Percentiles rank a stretch among this genome's conserved stretches.
Conservation (phyloP, 1,140 invertebrate genomes). For the Calephelis nemesis region DNA sequence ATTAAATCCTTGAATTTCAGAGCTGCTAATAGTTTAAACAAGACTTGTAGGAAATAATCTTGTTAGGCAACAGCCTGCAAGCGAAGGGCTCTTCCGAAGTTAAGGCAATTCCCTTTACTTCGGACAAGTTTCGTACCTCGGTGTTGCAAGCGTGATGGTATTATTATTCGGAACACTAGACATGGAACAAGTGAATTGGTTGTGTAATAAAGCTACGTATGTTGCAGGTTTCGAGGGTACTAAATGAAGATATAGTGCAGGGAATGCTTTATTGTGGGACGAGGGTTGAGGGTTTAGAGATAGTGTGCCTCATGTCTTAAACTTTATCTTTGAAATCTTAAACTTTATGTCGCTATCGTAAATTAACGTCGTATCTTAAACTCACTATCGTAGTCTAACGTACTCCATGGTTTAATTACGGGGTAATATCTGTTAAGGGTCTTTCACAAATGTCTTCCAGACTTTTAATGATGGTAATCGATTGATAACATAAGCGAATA, state of each 20-base stretch:
- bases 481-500: no score
- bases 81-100: slow-evolving; percentile 61
- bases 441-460: no score
- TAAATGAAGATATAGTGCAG: slow-evolving; percentile 12
- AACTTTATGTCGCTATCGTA: neutral
- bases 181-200: slow-evolving; percentile 26
- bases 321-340: no score
- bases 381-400: no score
- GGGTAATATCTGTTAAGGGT: no score
- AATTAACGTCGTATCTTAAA: neutral
- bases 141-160: slow-evolving; percentile 35
- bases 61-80: slow-evolving; percentile 69
- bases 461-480: no score
- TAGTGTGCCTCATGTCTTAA: neutral
- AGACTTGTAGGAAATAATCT: slow-evolving; percentile 65
- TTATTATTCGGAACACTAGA: slow-evolving; percentile 31
- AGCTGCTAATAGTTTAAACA: slow-evolving; percentile 66
- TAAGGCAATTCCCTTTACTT: slow-evolving; percentile 68
- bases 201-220: slow-evolving; percentile 25
- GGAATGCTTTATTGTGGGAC: slow-evolving; percentile 1
- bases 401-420: no score
- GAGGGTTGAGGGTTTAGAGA: neutral
- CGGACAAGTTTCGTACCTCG: slow-evolving; percentile 47
- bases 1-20: slow-evolving; percentile 44
- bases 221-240: slow-evolving; percentile 7